Evolutionary conservation across 2,888 invertebrate species (phyloP).

Genomic region (Mimumesa dahlbomi): DNA sequence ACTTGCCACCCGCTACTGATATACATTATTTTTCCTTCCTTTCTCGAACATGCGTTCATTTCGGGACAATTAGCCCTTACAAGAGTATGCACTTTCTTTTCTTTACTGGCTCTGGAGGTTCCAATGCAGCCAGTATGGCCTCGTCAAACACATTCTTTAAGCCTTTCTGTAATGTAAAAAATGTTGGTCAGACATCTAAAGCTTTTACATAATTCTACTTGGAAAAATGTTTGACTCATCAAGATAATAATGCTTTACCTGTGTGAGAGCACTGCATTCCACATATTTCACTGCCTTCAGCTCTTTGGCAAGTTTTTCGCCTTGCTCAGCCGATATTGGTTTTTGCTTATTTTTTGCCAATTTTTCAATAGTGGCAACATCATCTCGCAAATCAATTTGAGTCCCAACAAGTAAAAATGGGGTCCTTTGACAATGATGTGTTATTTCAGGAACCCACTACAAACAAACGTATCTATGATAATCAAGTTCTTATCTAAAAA

Average conservation of each 20-base stretch:
- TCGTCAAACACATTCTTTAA: slow-evolving; percentile 99
- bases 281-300: slow-evolving; percentile 99
- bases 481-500: too few relatives aligned
- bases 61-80: slow-evolving; percentile 80
- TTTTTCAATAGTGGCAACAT: slow-evolving; percentile 95
- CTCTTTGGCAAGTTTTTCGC: slow-evolving; percentile 98
- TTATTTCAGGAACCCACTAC: slow-evolving; percentile 99
- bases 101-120: slow-evolving; percentile 98
- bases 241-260: too few relatives aligned
- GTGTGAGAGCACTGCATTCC: slow-evolving; percentile 98
- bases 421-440: slow-evolving; percentile 99
- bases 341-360: slow-evolving; percentile 99
- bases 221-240: too few relatives aligned
- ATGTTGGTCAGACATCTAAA: not conserved
- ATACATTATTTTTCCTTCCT: slow-evolving; percentile 39
- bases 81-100: slow-evolving; percentile 92
- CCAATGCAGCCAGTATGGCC: slow-evolving; percentile 98
- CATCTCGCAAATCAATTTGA: slow-evolving; percentile 98
- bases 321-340: slow-evolving; percentile 97
- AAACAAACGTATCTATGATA: slow-evolving; percentile 68
- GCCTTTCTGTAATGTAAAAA: slow-evolving; percentile 87
- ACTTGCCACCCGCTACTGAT: slow-evolving; percentile 42
- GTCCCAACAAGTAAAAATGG: slow-evolving; percentile 98
- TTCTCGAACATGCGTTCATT: slow-evolving; percentile 37
- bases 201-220: too few relatives aligned